Evolutionary conservation across 2,797 vertebrate species (phyloP).

Genomic region (Tarsius wallacei): DNA sequence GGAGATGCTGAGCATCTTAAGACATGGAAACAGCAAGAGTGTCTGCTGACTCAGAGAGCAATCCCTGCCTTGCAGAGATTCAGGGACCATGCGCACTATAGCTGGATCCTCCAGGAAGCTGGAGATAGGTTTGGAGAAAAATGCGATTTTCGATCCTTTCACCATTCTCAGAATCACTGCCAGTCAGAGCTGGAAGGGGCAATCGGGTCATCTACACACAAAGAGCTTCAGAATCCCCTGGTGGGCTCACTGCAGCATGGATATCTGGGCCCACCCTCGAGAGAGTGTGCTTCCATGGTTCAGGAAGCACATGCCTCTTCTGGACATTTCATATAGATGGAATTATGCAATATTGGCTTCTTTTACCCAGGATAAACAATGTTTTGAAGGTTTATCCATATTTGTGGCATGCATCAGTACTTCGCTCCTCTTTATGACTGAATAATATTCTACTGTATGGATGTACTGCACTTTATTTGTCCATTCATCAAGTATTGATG

Average conservation of each 20-base stretch:
- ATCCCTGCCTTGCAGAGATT: neutral
- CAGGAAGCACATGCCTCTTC: too few relatives aligned
- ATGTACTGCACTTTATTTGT: too few relatives aligned
- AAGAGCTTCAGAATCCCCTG: neutral
- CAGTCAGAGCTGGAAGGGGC: neutral
- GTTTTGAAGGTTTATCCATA: too few relatives aligned
- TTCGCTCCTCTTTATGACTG: too few relatives aligned
- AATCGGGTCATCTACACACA: neutral
- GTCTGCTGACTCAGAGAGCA: conserved; percentile 35
- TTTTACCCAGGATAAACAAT: too few relatives aligned
- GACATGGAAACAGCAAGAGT: conserved; percentile 24
- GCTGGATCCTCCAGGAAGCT: neutral
- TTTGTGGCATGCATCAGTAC: too few relatives aligned
- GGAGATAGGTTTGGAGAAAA: conserved; percentile 23
- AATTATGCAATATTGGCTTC: too few relatives aligned
- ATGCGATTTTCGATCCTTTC: conserved; percentile 8
- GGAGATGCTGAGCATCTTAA: neutral
- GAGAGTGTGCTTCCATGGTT: neutral
- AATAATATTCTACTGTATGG: too few relatives aligned
- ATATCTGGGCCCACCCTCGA: neutral
- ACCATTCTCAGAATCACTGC: neutral
- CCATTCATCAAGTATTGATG: too few relatives aligned
- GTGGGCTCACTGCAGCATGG: neutral
- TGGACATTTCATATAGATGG: too few relatives aligned
- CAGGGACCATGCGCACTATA: neutral